These are phyloP conservation scores for Epistrophella euchroma DNA, from an alignment of 2,888 invertebrate species.

Conservation along the genomic window DNA sequence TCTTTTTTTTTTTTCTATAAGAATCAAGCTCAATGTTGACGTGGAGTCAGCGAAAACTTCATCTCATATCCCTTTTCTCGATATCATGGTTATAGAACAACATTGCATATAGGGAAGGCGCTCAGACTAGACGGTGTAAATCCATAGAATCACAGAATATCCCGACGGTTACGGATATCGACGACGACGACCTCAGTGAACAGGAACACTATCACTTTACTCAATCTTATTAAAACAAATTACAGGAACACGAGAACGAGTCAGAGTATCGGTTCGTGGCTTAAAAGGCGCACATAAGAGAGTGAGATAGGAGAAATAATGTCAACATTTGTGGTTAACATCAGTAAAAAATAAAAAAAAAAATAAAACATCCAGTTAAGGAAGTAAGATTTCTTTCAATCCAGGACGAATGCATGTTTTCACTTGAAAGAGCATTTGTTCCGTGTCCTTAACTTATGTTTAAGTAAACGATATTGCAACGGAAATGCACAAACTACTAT, in stretches of 20 bases:
- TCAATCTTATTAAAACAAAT: conserved; percentile 76
- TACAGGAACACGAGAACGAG: conserved; percentile 65
- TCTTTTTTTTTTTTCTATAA: conserved; percentile 51
- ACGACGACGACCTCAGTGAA: conserved; percentile 70
- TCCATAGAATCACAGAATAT: conserved; percentile 28
- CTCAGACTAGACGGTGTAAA: neutral
- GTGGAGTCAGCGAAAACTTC: conserved; percentile 33
- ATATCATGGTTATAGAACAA: neutral
- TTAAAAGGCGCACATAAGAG: neutral
- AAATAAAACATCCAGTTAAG: neutral
- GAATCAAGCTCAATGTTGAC: conserved; percentile 30
- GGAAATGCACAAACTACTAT: conserved; percentile 41
- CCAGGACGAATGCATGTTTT: conserved; percentile 31
- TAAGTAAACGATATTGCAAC: conserved; percentile 32
- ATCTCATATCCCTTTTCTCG: conserved; percentile 11
- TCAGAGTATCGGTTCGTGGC: conserved; percentile 44
- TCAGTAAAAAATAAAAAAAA: conserved; percentile 48
- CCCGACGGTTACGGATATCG: conserved; percentile 62
- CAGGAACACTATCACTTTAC: conserved; percentile 72
- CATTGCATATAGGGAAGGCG: neutral
- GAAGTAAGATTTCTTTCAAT: conserved; percentile 15
- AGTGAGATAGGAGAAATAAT: conserved; percentile 48
- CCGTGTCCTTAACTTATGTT: conserved; percentile 37
- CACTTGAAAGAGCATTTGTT: conserved; percentile 53
- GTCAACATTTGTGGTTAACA: conserved; percentile 70